Evolutionary conservation across 2,113 vertebrate genomes (phyloP).

Genomic region (Nothoprocta perdicaria): DNA sequence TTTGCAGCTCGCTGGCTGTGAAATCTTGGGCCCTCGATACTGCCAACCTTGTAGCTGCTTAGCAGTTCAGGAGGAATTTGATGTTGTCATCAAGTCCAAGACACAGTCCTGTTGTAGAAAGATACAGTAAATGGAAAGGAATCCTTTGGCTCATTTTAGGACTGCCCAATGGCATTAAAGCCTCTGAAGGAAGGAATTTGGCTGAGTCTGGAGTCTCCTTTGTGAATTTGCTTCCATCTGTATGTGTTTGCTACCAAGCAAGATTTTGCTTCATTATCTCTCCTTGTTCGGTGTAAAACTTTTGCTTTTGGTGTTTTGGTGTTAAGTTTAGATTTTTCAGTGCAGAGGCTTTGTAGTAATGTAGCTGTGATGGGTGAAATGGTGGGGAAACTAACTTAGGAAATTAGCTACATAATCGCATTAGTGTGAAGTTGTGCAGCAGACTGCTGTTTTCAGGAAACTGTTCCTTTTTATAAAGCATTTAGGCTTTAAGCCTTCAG

Average conservation of each 20-base stretch:
- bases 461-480: slow-evolving; percentile 81
- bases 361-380: slow-evolving; percentile 87
- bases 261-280: slow-evolving; percentile 51
- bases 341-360: slow-evolving; percentile 68
- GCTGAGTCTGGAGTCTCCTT: neutral
- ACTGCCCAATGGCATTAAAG: slow-evolving; percentile 1
- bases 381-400: slow-evolving; percentile 87
- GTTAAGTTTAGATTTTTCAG: slow-evolving; percentile 57
- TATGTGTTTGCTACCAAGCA: neutral
- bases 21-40: slow-evolving; percentile 45
- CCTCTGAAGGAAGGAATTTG: neutral
- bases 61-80: slow-evolving; percentile 64
- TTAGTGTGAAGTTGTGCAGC: slow-evolving; percentile 88
- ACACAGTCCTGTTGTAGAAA: slow-evolving; percentile 22
- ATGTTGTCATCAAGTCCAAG: slow-evolving; percentile 64
- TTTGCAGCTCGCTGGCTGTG: slow-evolving; percentile 64
- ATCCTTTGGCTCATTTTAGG: slow-evolving; percentile 36
- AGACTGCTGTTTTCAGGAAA: slow-evolving; percentile 85
- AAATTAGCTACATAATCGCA: slow-evolving; percentile 93
- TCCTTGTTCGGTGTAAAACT: neutral
- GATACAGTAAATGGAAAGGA: neutral
- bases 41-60: slow-evolving; percentile 59
- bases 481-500: slow-evolving; percentile 76
- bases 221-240: neutral
- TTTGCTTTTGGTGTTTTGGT: slow-evolving; percentile 55